Evolutionary conservation across 1,140 invertebrate species (phyloP).

Genomic region (Nixonia krombeini): DNA sequence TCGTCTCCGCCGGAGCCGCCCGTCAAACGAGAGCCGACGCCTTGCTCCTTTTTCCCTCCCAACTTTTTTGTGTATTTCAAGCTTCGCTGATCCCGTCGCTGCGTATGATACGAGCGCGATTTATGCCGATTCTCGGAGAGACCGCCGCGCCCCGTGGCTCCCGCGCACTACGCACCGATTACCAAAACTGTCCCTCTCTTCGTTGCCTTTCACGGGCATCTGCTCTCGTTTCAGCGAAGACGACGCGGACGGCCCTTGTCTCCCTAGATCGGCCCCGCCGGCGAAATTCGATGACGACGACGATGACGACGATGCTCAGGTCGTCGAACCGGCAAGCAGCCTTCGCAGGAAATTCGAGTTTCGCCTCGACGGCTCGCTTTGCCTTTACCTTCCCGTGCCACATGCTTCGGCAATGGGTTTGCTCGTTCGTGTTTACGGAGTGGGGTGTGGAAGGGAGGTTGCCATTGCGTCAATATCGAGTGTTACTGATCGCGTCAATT

Average conservation of each 20-base stretch:
- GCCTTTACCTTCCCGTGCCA: no score
- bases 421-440: no score
- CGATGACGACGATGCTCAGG: constrained; percentile 49
- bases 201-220: constrained; percentile 61
- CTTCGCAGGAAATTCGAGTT: constrained; percentile 47
- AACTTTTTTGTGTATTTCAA: constrained; percentile 34
- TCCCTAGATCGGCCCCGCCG: no score
- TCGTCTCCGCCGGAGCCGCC: constrained; percentile 3
- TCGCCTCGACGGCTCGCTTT: constrained; percentile 33
- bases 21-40: no score
- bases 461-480: no score
- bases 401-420: no score
- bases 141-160: not conserved
- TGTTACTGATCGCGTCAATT: no score
- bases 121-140: no score
- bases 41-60: not conserved
- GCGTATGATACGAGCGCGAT: constrained; percentile 32
- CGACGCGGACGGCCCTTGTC: no score
- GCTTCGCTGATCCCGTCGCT: constrained; percentile 52
- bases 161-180: constrained; percentile 55
- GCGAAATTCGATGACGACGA: constrained; percentile 47
- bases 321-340: constrained; percentile 44
- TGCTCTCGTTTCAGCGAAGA: constrained; percentile 38
- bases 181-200: constrained; percentile 61
- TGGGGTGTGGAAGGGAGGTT: no score